Evolutionary conservation across 2,797 vertebrate species (phyloP), one percentile per base, ranked within the genome.

Genomic region (Acridotheres tristis): DNA sequence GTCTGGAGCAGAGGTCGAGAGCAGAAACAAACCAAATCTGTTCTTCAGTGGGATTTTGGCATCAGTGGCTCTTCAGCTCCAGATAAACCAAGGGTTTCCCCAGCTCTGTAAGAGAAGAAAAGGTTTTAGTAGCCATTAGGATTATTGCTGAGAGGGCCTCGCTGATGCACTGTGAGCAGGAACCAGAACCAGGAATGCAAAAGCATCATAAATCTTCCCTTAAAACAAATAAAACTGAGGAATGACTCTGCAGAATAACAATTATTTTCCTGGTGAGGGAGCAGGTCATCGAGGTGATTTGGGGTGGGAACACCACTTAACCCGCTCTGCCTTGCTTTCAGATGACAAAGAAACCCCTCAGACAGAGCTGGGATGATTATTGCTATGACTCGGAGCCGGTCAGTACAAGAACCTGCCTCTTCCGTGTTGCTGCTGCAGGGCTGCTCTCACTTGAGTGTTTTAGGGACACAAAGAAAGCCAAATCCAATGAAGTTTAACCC

Each of bases 321-420:
- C 97, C 84, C 58, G 5, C 96, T 98, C 95, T 98, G 97, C 98
- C 98, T 98, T 98, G 97, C 97, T 99, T 99, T 98, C 98, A 99
- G 99, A 99, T 99, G 98, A 98, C 98, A 98, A 99, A 99, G 98
- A 99, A 98, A 98, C 97, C 97, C 89, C 98, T 97, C 96, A 99
- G 98, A 97, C 98, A 97, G 97, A 98, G 98, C 97, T 99, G 99
- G 99, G 99, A 99, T 98, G 99, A 98, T 96, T 98, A 95, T 99
- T 98, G 98, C 98, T 98, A 96, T 99, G 99, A 99, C 93, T 98
- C 98, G 96, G 99, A 99, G 98, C 98, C 98, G 99, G 99, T 99
- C 98, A 99, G 99, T 99, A 99, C 95, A 54, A 94, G 96, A 96
- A 88, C 88, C 84, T 12, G 1, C 30, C 57, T 96, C 89, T 85